Evolutionary conservation across 2,888 invertebrate genomes (phyloP), one percentile per base, ranked within the genome.

Genomic region (Coelopa pilipes): DNA sequence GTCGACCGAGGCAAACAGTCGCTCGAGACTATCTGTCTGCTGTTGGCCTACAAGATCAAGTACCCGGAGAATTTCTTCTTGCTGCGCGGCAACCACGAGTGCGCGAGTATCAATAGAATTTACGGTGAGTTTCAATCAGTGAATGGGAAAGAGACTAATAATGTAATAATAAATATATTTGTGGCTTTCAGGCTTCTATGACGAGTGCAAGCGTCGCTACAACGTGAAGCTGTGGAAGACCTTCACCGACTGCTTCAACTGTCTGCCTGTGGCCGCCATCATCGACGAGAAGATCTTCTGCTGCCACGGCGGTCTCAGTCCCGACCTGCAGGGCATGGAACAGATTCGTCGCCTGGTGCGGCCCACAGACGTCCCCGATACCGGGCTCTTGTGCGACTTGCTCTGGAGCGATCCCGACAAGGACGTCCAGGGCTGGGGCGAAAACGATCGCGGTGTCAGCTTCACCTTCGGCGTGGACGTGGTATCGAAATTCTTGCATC

Each of bases 181-280:
- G 49, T 49, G 10, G 62, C 34, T 62, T 62, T 15, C n/a, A n/a
- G n/a, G n/a, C n/a, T 98, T 98, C 89, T 98, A 98, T 88, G 98
- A 98, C 87, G 98, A 98, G 89, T 98, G 98, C 92, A 93, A 95
- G 89, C 89, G 93, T 87, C 91, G 93, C 83, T 99, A 98, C 89
- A 99, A 98, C 90, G 98, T 99, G 84, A 99, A 99, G 89, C 89
- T 99, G 87, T 99, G 99, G 99, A 99, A 99, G 90, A 99, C 98
- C 21, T 99, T 99, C 90, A 99, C 98, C 86, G 99, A 99, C 89
- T 99, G 99, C 89, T 99, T 99, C 89, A 99, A 99, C 90, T 99
- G 98, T 88, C 92, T 99, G 88, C 99, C 99, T 50, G 98, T 99
- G 55, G 98, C 99, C 71, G 99, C 99, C 77, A 12, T 73, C 82